These are phyloP conservation scores for Strongylocentrotus purpuratus DNA, from an alignment of 35 echinoderm and acorn worm genomes.

Conservation along the genomic window DNA sequence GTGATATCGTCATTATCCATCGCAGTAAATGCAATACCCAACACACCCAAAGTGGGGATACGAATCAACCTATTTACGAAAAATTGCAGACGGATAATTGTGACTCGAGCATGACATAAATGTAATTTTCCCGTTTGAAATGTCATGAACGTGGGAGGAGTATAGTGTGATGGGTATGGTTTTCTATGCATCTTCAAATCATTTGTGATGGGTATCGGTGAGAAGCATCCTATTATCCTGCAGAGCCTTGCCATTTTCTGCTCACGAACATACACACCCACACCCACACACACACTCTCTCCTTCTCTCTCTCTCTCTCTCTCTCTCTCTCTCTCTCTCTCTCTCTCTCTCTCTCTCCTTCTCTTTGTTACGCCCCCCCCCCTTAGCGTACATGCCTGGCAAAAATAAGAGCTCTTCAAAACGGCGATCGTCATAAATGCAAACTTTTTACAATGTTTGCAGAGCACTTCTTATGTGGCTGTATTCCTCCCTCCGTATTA, in stretches of 20 bases:
- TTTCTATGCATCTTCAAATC: not conserved
- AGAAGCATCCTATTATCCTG: not conserved
- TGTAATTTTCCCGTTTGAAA: not conserved
- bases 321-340: not conserved
- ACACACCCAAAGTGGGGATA: too few species aligned
- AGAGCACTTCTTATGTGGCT: not conserved
- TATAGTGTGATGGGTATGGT: not conserved
- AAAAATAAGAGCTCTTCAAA: not conserved
- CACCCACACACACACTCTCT: too few species aligned
- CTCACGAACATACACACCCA: too few species aligned
- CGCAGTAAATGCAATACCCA: too few species aligned
- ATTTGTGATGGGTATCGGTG: not conserved
- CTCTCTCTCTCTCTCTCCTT: not conserved
- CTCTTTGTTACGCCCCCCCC: too few species aligned
- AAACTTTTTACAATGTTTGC: constrained; percentile 18
- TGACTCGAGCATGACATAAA: not conserved
- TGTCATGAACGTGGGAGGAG: not conserved
- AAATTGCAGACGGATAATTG: not conserved
- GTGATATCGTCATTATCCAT: too few species aligned
- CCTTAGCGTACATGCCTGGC: not conserved
- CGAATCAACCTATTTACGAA: too few species aligned
- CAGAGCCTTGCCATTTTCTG: not conserved
- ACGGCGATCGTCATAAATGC: constrained; percentile 9
- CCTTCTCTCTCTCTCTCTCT: not conserved
- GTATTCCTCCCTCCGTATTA: not conserved